phyloP scores from a whole-genome alignment of 2,888 invertebrate species.

The Nudaria mundana region DNA sequence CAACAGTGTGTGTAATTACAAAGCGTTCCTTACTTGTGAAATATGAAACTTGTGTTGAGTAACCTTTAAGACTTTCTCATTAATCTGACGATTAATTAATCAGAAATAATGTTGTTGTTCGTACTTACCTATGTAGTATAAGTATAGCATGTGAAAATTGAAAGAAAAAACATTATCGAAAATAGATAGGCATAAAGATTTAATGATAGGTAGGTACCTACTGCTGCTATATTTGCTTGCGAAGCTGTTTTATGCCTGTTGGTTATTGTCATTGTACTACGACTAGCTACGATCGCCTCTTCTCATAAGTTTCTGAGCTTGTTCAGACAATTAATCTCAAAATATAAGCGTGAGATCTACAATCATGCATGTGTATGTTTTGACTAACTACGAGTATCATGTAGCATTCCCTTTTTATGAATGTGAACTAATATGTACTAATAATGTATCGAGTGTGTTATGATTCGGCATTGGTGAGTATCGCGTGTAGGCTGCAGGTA shows the following conservation, averaged over 20 bases:
- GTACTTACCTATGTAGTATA: no score
- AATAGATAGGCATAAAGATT: no score
- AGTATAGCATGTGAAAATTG: no score
- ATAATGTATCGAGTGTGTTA: conserved; percentile 22
- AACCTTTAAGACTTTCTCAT: conserved; percentile 54
- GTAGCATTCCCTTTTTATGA: no score
- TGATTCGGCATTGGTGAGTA: conserved; percentile 40
- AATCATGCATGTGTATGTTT: no score
- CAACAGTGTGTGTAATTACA: conserved; percentile 62
- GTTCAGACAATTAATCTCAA: not conserved
- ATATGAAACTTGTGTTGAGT: conserved; percentile 58
- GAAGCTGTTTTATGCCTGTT: no score
- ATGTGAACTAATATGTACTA: conserved; percentile 17
- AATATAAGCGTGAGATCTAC: conserved; percentile 12
- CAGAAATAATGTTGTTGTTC: conserved; percentile 32
- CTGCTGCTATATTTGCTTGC: no score
- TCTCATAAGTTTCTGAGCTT: not conserved
- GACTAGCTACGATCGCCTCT: no score
- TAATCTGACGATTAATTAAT: conserved; percentile 67
- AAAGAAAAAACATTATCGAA: no score
- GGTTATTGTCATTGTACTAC: no score
- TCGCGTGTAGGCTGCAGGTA: conserved; percentile 70
- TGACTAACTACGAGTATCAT: no score
- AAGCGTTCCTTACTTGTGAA: conserved; percentile 55
- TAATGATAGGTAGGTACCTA: no score